These are phyloP conservation scores for Lepidurus packardi DNA, from an alignment of 1,140 invertebrate genomes.

Conservation along the genomic window DNA sequence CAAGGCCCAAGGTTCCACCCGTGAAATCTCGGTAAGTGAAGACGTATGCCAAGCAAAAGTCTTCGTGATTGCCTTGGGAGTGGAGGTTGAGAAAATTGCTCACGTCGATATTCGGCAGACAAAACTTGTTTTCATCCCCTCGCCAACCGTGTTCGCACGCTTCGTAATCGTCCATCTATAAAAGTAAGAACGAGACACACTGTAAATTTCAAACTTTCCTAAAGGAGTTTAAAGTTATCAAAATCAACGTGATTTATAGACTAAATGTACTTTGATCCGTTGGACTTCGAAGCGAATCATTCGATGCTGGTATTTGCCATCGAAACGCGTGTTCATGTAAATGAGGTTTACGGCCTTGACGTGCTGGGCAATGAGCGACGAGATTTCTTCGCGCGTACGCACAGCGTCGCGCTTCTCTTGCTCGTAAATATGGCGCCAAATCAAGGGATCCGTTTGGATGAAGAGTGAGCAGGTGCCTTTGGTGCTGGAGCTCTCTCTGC, in stretches of 20 bases:
- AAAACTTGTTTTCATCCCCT: slow-evolving; percentile 83
- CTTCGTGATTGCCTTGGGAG: slow-evolving; percentile 91
- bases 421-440: slow-evolving; percentile 83
- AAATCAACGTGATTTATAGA: not conserved
- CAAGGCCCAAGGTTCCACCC: slow-evolving; percentile 90
- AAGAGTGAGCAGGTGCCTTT: slow-evolving; percentile 85
- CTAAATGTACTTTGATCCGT: slow-evolving; percentile 71
- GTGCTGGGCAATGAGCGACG: slow-evolving; percentile 94
- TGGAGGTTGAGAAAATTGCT: slow-evolving; percentile 98
- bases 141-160: slow-evolving; percentile 61
- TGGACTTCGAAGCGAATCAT: slow-evolving; percentile 98
- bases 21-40: slow-evolving; percentile 97
- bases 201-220: not conserved
- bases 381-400: slow-evolving; percentile 92
- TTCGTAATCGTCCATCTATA: slow-evolving; percentile 80
- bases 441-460: slow-evolving; percentile 94
- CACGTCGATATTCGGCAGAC: slow-evolving; percentile 95
- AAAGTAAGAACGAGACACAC: slow-evolving; percentile 33
- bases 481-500: slow-evolving; percentile 60
- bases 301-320: slow-evolving; percentile 69
- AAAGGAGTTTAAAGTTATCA: not conserved
- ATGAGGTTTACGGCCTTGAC: slow-evolving; percentile 98
- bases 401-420: slow-evolving; percentile 53
- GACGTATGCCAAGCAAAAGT: slow-evolving; percentile 97
- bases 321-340: slow-evolving; percentile 90